phyloP scores from a whole-genome alignment of 2,113 vertebrate genomes.

The Penelope pileata region DNA sequence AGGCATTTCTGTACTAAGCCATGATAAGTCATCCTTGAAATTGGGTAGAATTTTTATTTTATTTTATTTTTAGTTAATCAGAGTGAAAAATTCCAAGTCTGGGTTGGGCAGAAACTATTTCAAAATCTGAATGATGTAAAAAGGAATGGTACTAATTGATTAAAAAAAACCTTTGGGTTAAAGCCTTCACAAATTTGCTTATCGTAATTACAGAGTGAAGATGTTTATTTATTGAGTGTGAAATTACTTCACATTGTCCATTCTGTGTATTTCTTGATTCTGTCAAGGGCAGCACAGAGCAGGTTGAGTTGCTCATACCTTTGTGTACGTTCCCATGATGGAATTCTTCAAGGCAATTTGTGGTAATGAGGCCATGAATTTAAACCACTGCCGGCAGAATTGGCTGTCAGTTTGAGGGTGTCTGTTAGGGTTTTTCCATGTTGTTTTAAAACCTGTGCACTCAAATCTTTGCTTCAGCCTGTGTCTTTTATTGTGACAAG shows the following conservation, averaged over 20 bases:
- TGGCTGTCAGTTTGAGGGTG: background rate
- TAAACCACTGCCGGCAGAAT: slow-evolving; percentile 20
- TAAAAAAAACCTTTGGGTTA: background rate
- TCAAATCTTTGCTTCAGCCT: background rate
- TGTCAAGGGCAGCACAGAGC: background rate
- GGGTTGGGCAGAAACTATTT: background rate
- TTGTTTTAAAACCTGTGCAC: background rate
- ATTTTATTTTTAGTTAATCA: background rate
- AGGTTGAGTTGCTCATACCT: background rate
- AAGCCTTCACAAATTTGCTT: background rate
- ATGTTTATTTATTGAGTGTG: background rate
- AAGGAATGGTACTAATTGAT: background rate
- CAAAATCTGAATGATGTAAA: background rate
- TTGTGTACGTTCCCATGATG: background rate
- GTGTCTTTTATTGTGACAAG: background rate
- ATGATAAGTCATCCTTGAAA: background rate
- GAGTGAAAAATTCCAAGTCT: background rate
- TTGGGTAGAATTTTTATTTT: background rate
- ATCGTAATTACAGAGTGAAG: background rate
- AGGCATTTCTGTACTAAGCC: background rate
- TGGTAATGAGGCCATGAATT: background rate
- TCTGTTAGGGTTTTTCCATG: background rate
- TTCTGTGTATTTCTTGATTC: background rate
- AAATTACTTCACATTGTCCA: background rate
- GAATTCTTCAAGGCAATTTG: background rate